A percentile compares a stretch with the other conserved stretches of the same genome.
These are phyloP conservation scores for Cristatella mucedo DNA, from an alignment of 2,888 invertebrate genomes.

Conservation along the genomic window DNA sequence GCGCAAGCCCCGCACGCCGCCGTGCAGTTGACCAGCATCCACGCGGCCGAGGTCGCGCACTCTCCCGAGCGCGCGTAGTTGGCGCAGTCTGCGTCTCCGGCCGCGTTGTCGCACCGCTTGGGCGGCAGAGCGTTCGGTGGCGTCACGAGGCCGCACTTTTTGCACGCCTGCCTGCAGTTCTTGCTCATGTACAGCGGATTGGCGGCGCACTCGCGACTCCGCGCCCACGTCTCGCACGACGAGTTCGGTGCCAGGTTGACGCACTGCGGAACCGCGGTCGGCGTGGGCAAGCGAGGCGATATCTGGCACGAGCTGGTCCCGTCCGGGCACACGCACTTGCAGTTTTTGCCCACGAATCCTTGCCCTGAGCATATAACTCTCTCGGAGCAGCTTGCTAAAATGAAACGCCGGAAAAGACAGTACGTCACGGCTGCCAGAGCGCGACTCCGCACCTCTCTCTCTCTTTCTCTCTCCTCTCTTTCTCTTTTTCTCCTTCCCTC, in stretches of 20 bases:
- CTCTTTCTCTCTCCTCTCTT: too few relatives aligned
- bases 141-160: conserved; percentile 12
- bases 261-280: too few relatives aligned
- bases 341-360: conserved; percentile 23
- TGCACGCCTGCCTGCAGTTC: conserved; percentile 16
- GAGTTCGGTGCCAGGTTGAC: background rate
- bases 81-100: conserved; percentile 19
- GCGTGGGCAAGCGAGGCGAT: conserved; percentile 2
- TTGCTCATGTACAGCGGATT: conserved; percentile 15
- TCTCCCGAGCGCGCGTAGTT: conserved; percentile 21
- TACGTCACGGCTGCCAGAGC: too few relatives aligned
- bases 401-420: background rate
- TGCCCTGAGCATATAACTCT: conserved; percentile 18
- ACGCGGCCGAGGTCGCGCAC: conserved; percentile 21
- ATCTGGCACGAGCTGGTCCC: conserved; percentile 20
- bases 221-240: conserved; percentile 13
- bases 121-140: conserved; percentile 5
- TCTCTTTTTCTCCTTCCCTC: too few relatives aligned
- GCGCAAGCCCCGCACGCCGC: conserved; percentile 20
- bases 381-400: conserved; percentile 19
- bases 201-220: conserved; percentile 10
- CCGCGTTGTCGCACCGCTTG: conserved; percentile 3
- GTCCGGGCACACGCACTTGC: conserved; percentile 25
- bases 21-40: conserved; percentile 26
- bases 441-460: too few relatives aligned